Evolutionary conservation across 2,888 invertebrate species (phyloP), one percentile per base, ranked within the genome.

Genomic region (Fabriciana adippe): DNA sequence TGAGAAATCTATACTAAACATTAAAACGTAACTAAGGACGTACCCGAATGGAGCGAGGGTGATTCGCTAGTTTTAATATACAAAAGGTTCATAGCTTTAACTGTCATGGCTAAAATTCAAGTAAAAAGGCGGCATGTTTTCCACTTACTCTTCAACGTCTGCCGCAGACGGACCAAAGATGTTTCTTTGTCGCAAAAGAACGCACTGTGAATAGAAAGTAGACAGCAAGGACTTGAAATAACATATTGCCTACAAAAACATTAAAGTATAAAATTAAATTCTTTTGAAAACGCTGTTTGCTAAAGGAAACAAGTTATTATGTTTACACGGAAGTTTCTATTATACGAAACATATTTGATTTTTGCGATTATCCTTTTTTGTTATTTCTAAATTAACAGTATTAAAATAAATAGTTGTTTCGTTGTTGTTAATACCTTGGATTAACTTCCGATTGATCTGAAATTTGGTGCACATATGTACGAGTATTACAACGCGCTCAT

Each of bases 131-230:
- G 60, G 59, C 41, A 53, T 59, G 60, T 66, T 66, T 66, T 55
- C 54, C 66, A 66, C 66, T 66, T 66, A 48, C 60, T 66, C 66
- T 61, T 47, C 48, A 61, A 5, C 54, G 60, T 66, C 55, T 66
- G 66, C 60, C 50, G 55, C 61, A 66, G 66, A 66, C 66, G 60
- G 48, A 55, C 21, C 66, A 55, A 55, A 66, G 66, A 61, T 55
- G 60, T 66, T 66, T 60, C 66, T 66, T 66, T 66, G 55, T 66
- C 57, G 54, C 60, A 60, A 66, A 61, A 55, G 66, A 66, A 66
- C 66, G 21, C 55, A 55, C 55, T 55, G 53, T 66, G 66, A 66
- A 66, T 61, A 66, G 60, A 13, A 55, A 66, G 50, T 55, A 50
- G 53, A 21, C 56, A 51, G 16, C 13, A 53, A 18, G 31, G 47